These are phyloP conservation scores for Phenganax stokvisi DNA, from an alignment of 92 coral and sea anemone genomes.

Conservation along the genomic window DNA sequence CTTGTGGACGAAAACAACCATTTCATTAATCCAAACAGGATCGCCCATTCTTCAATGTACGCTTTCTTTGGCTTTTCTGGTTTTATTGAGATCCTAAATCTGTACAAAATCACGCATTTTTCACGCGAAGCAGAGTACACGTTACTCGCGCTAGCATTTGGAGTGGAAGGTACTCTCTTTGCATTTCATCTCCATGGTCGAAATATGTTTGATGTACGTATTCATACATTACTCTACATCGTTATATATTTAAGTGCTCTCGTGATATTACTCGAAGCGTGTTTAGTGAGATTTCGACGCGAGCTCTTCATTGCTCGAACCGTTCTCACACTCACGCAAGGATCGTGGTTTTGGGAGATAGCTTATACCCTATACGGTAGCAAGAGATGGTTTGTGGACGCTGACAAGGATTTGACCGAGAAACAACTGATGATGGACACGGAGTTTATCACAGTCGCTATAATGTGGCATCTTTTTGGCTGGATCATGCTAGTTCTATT, in stretches of 20 bases:
- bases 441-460: conserved; percentile 57
- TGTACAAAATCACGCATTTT: conserved; percentile 41
- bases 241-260: conserved; percentile 57
- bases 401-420: neutral
- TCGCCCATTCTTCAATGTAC: conserved; percentile 77
- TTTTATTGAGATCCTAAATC: conserved; percentile 55
- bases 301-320: conserved; percentile 57
- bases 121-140: conserved; percentile 58
- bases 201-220: conserved; percentile 56
- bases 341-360: conserved; percentile 84
- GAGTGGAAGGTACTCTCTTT: conserved; percentile 69
- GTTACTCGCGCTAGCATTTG: conserved; percentile 56
- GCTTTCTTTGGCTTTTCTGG: conserved; percentile 79
- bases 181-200: conserved; percentile 70
- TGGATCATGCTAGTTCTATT: conserved; percentile 34
- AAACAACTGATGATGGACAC: conserved; percentile 44
- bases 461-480: conserved; percentile 65
- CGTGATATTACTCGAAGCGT: conserved; percentile 52
- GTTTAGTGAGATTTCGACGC: conserved; percentile 39
- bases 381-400: conserved; percentile 43
- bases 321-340: conserved; percentile 61
- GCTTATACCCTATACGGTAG: conserved; percentile 72
- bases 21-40: conserved; percentile 54
- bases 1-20: conserved; percentile 54
- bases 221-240: conserved; percentile 64